phyloP scores from a whole-genome alignment of 1,140 invertebrate genomes.

The Bombus impatiens region DNA sequence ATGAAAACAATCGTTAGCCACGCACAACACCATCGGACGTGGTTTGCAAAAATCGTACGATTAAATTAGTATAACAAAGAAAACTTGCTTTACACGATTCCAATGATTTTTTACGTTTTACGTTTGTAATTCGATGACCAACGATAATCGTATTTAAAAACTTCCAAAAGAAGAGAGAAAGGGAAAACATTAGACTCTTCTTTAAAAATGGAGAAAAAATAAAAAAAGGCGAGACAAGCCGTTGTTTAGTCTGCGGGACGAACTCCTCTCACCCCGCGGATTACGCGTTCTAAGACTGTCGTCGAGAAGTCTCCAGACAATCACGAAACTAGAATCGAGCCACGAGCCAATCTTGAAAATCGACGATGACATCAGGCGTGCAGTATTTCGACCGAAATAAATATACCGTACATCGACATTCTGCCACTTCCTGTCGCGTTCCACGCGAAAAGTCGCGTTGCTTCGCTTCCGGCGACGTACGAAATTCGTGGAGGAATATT shows the following conservation, averaged over 20 bases:
- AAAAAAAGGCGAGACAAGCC: background rate
- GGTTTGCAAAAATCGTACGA: no score
- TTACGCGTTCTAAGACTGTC: background rate
- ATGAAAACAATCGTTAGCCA: background rate
- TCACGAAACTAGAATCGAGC: constrained; percentile 54
- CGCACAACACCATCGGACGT: fast-evolving
- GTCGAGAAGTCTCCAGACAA: constrained; percentile 24
- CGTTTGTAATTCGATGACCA: no score
- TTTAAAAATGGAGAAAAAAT: background rate
- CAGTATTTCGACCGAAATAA: constrained; percentile 64
- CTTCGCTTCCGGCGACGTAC: background rate
- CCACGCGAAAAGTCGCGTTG: background rate
- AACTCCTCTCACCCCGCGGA: background rate
- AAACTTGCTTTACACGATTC: no score
- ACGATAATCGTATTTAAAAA: no score
- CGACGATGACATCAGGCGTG: constrained; percentile 64
- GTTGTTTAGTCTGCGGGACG: constrained; percentile 27
- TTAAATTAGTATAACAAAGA: no score
- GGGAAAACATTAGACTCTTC: background rate
- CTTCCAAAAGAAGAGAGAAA: background rate
- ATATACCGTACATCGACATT: constrained; percentile 68
- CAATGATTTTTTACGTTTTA: no score
- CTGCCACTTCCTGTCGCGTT: constrained; percentile 29
- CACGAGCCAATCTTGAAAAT: constrained; percentile 61
- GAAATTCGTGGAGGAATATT: constrained; percentile 2